Conservation (phyloP, 2,113 vertebrate species). For the Canis aureus region DNA sequence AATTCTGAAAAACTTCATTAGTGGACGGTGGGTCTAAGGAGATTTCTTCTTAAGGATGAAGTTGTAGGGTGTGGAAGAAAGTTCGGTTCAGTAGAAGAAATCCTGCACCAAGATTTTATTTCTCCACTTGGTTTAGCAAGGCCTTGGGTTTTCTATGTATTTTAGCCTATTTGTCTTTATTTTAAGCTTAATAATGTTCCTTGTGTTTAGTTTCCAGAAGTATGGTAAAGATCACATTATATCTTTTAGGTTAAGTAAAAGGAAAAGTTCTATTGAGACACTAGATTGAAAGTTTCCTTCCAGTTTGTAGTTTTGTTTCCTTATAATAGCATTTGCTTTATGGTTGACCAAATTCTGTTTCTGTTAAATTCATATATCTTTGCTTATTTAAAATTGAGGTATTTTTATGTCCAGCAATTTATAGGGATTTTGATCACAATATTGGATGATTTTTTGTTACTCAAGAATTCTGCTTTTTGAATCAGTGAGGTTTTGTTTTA, state of each 20-base stretch:
- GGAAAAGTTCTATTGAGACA: background rate
- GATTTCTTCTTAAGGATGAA: background rate
- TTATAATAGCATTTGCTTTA: background rate
- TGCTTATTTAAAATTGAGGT: constrained; percentile 36
- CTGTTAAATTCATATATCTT: background rate
- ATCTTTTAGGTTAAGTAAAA: constrained; percentile 29
- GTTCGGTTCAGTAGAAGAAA: background rate
- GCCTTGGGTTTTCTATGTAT: background rate
- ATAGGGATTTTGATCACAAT: constrained; percentile 47
- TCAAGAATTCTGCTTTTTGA: constrained; percentile 63
- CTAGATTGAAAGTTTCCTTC: background rate
- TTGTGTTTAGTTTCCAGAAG: constrained; percentile 43
- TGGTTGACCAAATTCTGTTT: background rate
- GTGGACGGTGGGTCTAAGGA: background rate
- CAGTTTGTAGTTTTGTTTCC: constrained; percentile 13
- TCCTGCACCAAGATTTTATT: background rate
- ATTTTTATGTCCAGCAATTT: background rate
- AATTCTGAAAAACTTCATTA: background rate
- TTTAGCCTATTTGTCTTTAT: background rate
- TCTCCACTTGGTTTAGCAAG: background rate
- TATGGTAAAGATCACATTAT: constrained; percentile 7
- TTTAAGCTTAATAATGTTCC: constrained; percentile 7
- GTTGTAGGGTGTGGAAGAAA: background rate
- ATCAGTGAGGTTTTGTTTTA: constrained; percentile 58
- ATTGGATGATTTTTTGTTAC: constrained; percentile 53